phyloP scores from a whole-genome alignment of 2,888 invertebrate species.

The Noctuana brunneofusca region DNA sequence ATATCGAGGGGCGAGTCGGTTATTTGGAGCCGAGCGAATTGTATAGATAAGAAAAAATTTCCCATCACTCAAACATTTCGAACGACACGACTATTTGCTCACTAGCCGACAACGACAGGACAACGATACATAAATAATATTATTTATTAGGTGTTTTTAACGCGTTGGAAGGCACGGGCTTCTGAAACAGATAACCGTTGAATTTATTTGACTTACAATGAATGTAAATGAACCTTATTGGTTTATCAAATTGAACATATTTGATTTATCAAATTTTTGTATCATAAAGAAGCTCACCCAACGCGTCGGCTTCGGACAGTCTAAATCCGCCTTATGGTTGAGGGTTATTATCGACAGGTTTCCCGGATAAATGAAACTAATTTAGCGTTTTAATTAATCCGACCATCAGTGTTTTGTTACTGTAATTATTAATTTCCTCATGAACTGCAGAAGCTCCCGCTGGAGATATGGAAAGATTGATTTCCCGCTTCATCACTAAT shows the following conservation, averaged over 20 bases:
- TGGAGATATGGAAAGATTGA: conserved; percentile 50
- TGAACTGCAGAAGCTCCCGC: conserved; percentile 42
- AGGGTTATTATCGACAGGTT: conserved; percentile 72
- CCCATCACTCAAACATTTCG: conserved; percentile 56
- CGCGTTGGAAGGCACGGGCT: too few relatives aligned
- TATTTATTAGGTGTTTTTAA: too few relatives aligned
- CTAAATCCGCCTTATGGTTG: conserved; percentile 53
- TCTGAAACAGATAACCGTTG: too few relatives aligned
- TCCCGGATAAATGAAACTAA: conserved; percentile 76
- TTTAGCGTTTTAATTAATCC: conserved; percentile 79
- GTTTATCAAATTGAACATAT: too few relatives aligned
- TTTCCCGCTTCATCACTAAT: conserved; percentile 46
- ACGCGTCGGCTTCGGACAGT: background rate
- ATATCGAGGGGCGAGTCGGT: conserved; percentile 19
- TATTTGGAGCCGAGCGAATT: background rate
- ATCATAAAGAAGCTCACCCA: background rate
- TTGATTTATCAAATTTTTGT: too few relatives aligned
- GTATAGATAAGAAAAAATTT: conserved; percentile 39
- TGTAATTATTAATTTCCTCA: conserved; percentile 69
- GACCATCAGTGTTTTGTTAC: conserved; percentile 72
- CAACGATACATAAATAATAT: too few relatives aligned
- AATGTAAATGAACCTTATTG: too few relatives aligned
- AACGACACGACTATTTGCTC: conserved; percentile 36
- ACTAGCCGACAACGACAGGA: too few relatives aligned
- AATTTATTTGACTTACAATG: too few relatives aligned